These are phyloP conservation scores for Isotomurus palustris DNA, from an alignment of 2,888 invertebrate species.

Conservation along the genomic window DNA sequence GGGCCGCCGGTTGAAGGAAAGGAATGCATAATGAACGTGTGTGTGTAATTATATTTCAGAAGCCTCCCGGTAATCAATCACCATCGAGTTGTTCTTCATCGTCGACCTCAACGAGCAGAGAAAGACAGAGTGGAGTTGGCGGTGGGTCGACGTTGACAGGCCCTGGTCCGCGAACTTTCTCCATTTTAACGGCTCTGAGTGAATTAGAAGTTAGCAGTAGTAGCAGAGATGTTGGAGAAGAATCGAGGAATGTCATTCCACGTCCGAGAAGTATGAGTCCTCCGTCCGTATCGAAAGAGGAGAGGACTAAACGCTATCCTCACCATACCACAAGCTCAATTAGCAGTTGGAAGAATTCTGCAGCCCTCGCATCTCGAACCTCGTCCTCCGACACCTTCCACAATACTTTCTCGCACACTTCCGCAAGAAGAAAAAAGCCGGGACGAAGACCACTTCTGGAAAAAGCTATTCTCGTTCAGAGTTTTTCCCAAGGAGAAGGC, in stretches of 20 bases:
- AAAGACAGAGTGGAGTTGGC: conserved; percentile 1
- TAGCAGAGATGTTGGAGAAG: conserved; percentile 14
- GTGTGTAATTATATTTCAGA: too few relatives aligned
- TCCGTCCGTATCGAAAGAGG: too few relatives aligned
- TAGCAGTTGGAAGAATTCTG: neutral
- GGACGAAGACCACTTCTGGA: too few relatives aligned
- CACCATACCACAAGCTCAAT: neutral
- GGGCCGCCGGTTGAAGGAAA: too few relatives aligned
- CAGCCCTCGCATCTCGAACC: neutral
- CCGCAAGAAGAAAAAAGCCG: too few relatives aligned
- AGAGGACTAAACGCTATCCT: too few relatives aligned
- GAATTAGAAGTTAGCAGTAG: conserved; percentile 28
- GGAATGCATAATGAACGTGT: too few relatives aligned
- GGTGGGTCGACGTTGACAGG: conserved; percentile 20
- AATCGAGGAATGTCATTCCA: conserved; percentile 5
- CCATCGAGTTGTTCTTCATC: conserved; percentile 36
- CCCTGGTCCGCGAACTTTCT: conserved; percentile 37
- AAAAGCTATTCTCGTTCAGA: too few relatives aligned
- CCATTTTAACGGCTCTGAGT: conserved; percentile 42
- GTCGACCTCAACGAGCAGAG: conserved; percentile 21
- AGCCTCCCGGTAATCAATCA: conserved; percentile 40
- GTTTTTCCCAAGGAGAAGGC: conserved; percentile 5
- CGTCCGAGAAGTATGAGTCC: too few relatives aligned
- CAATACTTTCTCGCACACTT: too few relatives aligned
- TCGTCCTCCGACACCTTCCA: too few relatives aligned